Evolutionary conservation across 2,113 vertebrate species (phyloP).

Genomic region (Larimichthys polyactis): DNA sequence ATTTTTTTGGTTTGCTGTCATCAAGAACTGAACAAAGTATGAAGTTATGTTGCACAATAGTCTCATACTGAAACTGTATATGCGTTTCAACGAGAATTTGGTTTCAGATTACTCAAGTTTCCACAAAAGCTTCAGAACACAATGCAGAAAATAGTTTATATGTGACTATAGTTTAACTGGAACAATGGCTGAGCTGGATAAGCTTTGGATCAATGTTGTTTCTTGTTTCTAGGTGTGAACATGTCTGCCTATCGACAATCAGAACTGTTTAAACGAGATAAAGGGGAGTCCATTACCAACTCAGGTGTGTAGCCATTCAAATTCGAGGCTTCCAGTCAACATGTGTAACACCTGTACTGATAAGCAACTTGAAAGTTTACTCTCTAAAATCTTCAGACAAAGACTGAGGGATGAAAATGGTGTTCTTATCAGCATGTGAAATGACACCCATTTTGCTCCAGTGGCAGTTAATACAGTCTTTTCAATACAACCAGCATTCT

Average conservation of each 20-base stretch:
- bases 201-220: conserved; percentile 45
- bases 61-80: neutral
- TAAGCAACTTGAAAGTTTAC: conserved; percentile 53
- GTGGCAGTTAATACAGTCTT: conserved; percentile 42
- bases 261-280: conserved; percentile 73
- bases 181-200: conserved; percentile 41
- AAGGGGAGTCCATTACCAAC: conserved; percentile 59
- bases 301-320: conserved; percentile 68
- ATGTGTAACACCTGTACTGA: conserved; percentile 61
- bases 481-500: conserved; percentile 40
- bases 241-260: conserved; percentile 43
- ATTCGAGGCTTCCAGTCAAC: conserved; percentile 41
- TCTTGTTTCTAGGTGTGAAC: conserved; percentile 65
- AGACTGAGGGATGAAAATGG: conserved; percentile 40
- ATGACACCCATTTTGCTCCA: conserved; percentile 36
- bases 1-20: neutral
- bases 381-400: conserved; percentile 51
- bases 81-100: conserved; percentile 17
- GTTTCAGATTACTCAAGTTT: conserved; percentile 22
- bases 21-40: conserved; percentile 5
- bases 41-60: conserved; percentile 1
- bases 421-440: conserved; percentile 56
- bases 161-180: conserved; percentile 26
- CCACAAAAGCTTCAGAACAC: neutral
- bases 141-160: conserved; percentile 56